A percentile compares a stretch with the other conserved stretches of the same genome.
Conservation (phyloP, 1,140 invertebrate species). For the Archivesica marissinica region DNA sequence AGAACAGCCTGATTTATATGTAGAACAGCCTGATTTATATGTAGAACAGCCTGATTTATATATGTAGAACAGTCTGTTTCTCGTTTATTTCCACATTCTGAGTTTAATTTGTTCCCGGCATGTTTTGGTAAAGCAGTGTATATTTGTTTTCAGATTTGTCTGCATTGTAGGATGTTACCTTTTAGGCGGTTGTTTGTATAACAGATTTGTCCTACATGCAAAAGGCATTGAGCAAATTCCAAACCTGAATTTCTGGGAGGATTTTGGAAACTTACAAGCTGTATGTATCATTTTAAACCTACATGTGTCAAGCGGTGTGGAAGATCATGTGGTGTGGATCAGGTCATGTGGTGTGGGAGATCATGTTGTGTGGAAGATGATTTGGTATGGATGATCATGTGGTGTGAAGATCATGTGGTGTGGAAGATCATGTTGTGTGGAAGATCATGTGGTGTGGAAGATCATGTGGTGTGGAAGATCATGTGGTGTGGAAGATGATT, state of each 20-base stretch:
- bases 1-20: too few relatives aligned
- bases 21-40: too few relatives aligned
- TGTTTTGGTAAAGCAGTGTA: not conserved
- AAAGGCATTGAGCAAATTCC: constrained; percentile 84
- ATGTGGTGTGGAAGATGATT: too few relatives aligned
- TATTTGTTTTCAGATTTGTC: constrained; percentile 77
- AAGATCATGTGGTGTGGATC: not conserved
- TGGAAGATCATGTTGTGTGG: too few relatives aligned
- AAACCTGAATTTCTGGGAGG: constrained; percentile 83
- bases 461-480: too few relatives aligned
- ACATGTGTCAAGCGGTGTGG: not conserved
- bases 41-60: too few relatives aligned
- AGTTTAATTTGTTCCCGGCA: not conserved
- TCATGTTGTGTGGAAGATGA: not conserved
- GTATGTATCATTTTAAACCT: constrained; percentile 70
- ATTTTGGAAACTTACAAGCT: constrained; percentile 84
- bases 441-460: too few relatives aligned
- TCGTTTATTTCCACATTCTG: not conserved
- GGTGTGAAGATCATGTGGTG: too few relatives aligned
- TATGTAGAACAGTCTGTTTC: too few relatives aligned
- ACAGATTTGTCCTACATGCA: constrained; percentile 81
- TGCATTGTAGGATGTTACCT: constrained; percentile 78
- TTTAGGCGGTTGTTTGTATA: constrained; percentile 81
- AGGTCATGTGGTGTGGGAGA: not conserved
- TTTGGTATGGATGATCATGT: not conserved